phyloP scores from a whole-genome alignment of 35 echinoderm and acorn worm species.

The Diadema setosum region DNA sequence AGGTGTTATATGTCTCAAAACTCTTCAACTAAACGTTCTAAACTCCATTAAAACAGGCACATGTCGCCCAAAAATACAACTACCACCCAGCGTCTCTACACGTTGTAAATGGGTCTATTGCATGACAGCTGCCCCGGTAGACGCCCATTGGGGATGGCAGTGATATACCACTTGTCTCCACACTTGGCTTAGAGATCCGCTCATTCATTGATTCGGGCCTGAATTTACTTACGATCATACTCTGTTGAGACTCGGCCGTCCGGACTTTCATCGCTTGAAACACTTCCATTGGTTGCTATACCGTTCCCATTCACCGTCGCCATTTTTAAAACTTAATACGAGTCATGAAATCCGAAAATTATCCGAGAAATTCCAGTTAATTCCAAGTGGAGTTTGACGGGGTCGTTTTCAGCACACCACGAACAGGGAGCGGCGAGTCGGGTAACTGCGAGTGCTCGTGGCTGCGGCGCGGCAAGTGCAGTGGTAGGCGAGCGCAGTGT shows the following conservation, averaged over 20 bases:
- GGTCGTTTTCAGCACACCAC: background rate
- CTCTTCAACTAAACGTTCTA: too few relatives aligned
- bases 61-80: too few relatives aligned
- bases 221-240: slow-evolving; percentile 15
- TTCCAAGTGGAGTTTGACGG: background rate
- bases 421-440: background rate
- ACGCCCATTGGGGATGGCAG: too few relatives aligned
- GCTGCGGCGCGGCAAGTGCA: background rate
- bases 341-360: background rate
- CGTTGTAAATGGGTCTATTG: too few relatives aligned
- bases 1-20: too few relatives aligned
- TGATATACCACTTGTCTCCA: too few relatives aligned
- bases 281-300: background rate
- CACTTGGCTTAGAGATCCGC: too few relatives aligned
- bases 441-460: background rate
- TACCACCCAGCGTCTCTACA: too few relatives aligned
- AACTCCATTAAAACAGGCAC: too few relatives aligned
- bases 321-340: background rate
- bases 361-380: background rate
- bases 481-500: too few relatives aligned
- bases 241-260: background rate
- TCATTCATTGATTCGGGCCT: too few relatives aligned
- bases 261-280: background rate
- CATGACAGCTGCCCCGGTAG: too few relatives aligned
- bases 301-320: slow-evolving; percentile 4